Base-by-base conservation (phyloP, 1,140 invertebrate species). In the Trichogramma pretiosum region DNA sequence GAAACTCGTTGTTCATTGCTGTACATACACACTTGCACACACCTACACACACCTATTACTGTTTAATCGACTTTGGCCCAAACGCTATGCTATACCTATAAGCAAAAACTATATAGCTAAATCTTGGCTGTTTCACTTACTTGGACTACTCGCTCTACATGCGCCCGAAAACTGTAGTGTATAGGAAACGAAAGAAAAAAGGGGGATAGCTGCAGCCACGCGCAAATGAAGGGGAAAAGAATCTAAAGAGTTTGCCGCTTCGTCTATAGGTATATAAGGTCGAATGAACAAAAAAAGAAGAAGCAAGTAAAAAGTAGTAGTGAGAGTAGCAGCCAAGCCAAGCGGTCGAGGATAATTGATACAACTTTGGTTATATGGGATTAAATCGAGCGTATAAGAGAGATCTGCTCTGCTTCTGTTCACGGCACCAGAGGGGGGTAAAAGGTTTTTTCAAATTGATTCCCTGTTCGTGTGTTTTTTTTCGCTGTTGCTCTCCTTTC, bases 391-490 rank as follows among this genome's bases (percentile, higher is more conserved):
- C 51, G 52, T 52, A 39, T n/a, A 53, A 38, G 30, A 35, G 46
- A n/a, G n/a, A n/a, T n/a, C n/a, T n/a, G n/a, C n/a, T n/a, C n/a
- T n/a, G n/a, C n/a, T n/a, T n/a, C n/a, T n/a, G n/a, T n/a, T n/a
- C n/a, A n/a, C n/a, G n/a, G n/a, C n/a, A n/a, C n/a, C n/a, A n/a
- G n/a, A n/a, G n/a, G 41, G 48, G 45, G 36, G 36, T 57, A 58
- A 53, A 55, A 58, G 50, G 36, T 56, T 47, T n/a, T 49, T 59
- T 40, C 34, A 42, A 55, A 59, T 59, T 59, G 56, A 59, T 58
- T 56, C 58, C 41, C 50, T 48, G 33, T 58, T 55, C 42, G 11
- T 16, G n/a, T n/a, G n/a, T n/a, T n/a, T n/a, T n/a, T n/a, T n/a
- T n/a, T n/a, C n/a, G 23, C 24, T 38, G 23, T 32, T 10, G 38